phyloP scores from a whole-genome alignment of 2,888 invertebrate species.

The Villa cingulata region DNA sequence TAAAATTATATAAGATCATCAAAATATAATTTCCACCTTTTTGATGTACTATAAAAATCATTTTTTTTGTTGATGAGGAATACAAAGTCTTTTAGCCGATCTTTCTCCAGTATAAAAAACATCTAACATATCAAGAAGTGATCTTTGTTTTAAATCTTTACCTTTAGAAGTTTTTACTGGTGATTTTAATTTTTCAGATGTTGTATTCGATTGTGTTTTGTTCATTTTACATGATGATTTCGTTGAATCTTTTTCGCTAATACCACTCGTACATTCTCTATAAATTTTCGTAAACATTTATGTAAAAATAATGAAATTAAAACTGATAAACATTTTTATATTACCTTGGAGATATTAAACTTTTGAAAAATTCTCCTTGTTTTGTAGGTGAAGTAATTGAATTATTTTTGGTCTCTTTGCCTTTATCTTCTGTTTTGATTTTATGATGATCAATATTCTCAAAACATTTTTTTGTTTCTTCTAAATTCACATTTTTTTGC shows the following conservation, averaged over 20 bases:
- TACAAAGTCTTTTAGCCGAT: slow-evolving; percentile 17
- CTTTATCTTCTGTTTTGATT: not conserved
- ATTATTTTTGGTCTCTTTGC: not conserved
- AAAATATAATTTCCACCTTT: no score
- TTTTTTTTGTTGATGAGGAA: not conserved
- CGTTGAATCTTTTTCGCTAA: not conserved
- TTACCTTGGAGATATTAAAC: not conserved
- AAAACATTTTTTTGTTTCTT: no score
- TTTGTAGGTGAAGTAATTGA: not conserved
- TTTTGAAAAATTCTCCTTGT: not conserved
- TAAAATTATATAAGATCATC: no score
- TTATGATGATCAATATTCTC: not conserved
- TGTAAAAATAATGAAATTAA: not conserved
- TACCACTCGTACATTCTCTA: no score
- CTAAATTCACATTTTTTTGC: no score
- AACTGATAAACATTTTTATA: no score
- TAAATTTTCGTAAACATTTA: not conserved
- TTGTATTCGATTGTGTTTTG: not conserved
- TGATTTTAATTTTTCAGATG: slow-evolving; percentile 5
- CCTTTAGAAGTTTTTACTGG: slow-evolving; percentile 12
- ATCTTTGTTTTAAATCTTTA: slow-evolving; percentile 22
- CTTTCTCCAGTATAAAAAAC: slow-evolving; percentile 24
- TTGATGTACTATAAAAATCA: no score
- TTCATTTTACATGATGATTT: not conserved
- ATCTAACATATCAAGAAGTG: slow-evolving; percentile 32